Conservation (phyloP, 2,797 vertebrate genomes). For the Falco biarmicus region DNA sequence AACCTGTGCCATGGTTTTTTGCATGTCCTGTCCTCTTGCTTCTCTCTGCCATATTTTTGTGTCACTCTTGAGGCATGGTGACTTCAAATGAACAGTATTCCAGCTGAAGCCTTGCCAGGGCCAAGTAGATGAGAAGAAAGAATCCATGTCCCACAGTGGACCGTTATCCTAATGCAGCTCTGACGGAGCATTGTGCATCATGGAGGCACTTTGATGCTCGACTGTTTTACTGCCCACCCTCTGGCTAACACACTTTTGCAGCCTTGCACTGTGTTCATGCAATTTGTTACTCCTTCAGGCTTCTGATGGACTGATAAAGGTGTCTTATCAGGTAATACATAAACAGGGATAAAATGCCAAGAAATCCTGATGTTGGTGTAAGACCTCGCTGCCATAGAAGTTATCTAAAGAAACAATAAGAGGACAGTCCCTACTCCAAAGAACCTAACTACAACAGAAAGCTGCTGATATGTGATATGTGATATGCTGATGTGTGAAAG, state of each 20-base stretch:
- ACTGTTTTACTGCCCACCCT: not conserved
- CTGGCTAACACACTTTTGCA: not conserved
- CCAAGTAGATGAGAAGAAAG: not conserved
- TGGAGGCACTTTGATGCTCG: not conserved
- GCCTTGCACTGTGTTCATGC: not conserved
- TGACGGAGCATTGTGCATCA: accelerated
- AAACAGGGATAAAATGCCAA: not conserved
- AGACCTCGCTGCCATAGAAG: not conserved
- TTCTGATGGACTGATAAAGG: accelerated
- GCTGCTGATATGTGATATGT: not conserved
- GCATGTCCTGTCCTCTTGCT: not conserved
- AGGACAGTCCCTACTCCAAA: not conserved
- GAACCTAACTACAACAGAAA: not conserved
- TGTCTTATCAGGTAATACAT: not conserved
- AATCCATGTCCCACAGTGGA: not conserved
- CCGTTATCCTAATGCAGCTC: not conserved
- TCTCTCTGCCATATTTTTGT: accelerated
- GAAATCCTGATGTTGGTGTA: not conserved
- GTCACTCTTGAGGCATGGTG: accelerated
- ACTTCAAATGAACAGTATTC: not conserved
- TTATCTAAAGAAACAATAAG: not conserved
- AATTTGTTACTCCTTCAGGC: not conserved
- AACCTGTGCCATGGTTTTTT: not conserved
- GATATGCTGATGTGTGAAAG: no score
- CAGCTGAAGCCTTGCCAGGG: not conserved